Conservation (phyloP, 2,113 vertebrate species). For the Peromyscus californicus region DNA sequence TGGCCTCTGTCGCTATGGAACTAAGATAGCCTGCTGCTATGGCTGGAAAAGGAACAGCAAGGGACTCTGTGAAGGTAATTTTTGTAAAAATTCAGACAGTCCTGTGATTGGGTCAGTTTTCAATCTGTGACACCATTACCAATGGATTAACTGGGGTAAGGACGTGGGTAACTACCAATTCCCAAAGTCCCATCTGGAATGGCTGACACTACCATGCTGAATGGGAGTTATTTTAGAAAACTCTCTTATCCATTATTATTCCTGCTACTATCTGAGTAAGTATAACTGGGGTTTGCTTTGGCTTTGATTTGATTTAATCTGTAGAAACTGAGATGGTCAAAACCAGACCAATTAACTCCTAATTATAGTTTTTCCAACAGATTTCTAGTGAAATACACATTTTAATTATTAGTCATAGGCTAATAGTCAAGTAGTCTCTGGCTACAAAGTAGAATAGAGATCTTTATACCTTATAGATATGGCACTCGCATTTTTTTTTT, state of each 20-base stretch:
- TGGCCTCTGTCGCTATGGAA: conserved; percentile 94
- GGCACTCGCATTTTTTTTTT: background rate
- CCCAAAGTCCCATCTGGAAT: background rate
- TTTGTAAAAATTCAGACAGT: background rate
- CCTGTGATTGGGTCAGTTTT: background rate
- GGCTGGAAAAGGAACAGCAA: conserved; percentile 95
- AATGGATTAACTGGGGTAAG: fast-evolving
- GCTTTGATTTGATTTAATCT: background rate
- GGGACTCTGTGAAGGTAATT: conserved; percentile 95
- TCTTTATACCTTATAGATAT: background rate
- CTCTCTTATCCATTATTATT: conserved; percentile 35
- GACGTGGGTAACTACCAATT: background rate
- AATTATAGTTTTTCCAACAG: conserved; percentile 2
- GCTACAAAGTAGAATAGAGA: conserved; percentile 38
- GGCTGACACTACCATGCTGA: background rate
- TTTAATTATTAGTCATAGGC: conserved; percentile 35
- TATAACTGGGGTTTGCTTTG: background rate
- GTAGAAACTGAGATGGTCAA: background rate
- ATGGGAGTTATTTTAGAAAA: background rate
- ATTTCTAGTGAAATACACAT: background rate
- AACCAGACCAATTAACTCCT: background rate
- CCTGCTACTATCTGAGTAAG: background rate
- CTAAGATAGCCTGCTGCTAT: conserved; percentile 94
- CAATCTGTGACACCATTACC: conserved; percentile 22
- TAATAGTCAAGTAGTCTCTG: background rate